These are phyloP conservation scores for Copsychus sechellarum DNA, from an alignment of 2,113 vertebrate genomes.

Conservation along the genomic window DNA sequence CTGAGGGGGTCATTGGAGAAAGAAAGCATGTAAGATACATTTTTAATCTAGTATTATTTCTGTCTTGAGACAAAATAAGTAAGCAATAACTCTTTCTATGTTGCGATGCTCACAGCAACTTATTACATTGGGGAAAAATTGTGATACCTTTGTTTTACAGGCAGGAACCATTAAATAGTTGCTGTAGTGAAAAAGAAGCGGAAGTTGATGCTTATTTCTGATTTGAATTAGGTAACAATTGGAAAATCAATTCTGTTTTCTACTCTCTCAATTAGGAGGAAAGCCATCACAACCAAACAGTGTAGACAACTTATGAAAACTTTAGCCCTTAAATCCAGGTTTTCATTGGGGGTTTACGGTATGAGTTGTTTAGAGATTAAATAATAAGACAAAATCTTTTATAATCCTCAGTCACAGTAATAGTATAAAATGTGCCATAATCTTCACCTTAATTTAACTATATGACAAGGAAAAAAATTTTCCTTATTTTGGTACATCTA, in stretches of 20 bases:
- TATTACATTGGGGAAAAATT: background rate
- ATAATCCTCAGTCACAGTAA: background rate
- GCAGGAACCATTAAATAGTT: background rate
- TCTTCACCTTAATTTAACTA: background rate
- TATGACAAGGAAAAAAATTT: background rate
- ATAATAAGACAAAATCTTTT: background rate
- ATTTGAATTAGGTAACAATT: background rate
- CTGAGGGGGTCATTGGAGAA: background rate
- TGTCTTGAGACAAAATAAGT: background rate
- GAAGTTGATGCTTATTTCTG: background rate
- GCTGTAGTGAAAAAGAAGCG: background rate
- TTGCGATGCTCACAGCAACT: background rate
- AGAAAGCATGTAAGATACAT: background rate
- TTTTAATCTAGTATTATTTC: background rate
- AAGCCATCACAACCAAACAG: background rate
- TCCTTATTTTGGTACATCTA: background rate
- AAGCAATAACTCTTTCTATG: background rate
- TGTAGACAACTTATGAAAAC: background rate
- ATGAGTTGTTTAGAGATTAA: background rate
- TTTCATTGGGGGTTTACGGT: background rate
- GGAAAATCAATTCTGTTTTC: background rate
- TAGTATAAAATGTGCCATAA: background rate
- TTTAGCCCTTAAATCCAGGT: background rate
- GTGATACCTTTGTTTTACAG: background rate
- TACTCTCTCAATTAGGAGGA: background rate